Evolutionary conservation across 2,888 invertebrate genomes (phyloP).

Genomic region (Rosalia funebris): DNA sequence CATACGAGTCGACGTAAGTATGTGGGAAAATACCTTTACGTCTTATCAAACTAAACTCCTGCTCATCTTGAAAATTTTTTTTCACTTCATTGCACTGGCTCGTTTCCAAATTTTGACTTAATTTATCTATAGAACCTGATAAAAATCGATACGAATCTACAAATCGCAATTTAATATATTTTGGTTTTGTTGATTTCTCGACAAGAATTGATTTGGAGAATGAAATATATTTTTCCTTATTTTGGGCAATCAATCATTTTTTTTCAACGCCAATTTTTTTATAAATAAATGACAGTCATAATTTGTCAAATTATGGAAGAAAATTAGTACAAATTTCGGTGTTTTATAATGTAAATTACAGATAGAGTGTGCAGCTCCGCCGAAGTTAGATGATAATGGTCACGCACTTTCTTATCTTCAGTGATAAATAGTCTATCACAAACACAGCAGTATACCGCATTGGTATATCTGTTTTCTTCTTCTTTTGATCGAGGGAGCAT

Average conservation of each 20-base stretch:
- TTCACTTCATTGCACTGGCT: background rate
- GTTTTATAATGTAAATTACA: slow-evolving; percentile 8
- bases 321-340: slow-evolving; percentile 7
- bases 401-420: background rate
- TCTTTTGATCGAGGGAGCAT: background rate
- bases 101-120: background rate
- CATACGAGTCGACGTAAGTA: background rate
- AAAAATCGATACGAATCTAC: background rate
- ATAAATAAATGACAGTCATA: slow-evolving; percentile 7
- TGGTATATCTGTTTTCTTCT: background rate
- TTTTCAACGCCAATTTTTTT: background rate
- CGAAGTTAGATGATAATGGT: slow-evolving; percentile 4
- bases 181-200: background rate
- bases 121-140: background rate
- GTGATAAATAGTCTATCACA: slow-evolving; percentile 2
- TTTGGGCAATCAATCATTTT: background rate
- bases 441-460: background rate
- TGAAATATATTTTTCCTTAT: slow-evolving; percentile 11
- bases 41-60: background rate
- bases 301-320: slow-evolving; percentile 14
- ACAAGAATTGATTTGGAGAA: background rate
- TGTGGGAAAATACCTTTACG: slow-evolving; percentile 10
- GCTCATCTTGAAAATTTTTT: background rate
- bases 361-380: background rate
- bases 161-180: background rate